Base-by-base conservation (phyloP, 2,888 invertebrate species). In the Noctua janthe region DNA sequence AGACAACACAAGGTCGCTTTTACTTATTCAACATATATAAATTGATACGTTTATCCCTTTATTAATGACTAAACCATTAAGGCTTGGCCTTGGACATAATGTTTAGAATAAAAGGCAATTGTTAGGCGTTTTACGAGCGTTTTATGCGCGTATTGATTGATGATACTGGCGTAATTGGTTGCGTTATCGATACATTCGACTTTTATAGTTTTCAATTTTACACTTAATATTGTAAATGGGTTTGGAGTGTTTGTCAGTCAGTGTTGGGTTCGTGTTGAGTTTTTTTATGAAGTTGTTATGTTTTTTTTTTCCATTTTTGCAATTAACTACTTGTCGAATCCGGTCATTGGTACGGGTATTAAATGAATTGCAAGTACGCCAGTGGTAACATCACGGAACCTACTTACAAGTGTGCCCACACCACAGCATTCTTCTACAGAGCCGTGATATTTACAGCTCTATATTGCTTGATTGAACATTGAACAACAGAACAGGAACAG, bases 171-270 rank as follows among this genome's bases (percentile, higher is more conserved):
- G 70, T 86, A 86, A 84, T 84, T 84, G 84, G 83, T 78, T 73
- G 86, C 78, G 54, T 67, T 82, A 75, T 86, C 43, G 70, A 75
- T 73, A 82, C 70, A 51, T 3, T 49, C 39, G 83, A 78, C 86
- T 75, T 84, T 86, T 82, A 84, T 84, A 84, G 83, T 86, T 78
- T 85, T 82, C 72, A 82, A 75, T 84, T 82, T 78, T 43, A 75
- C 72, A 78, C 78, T 66, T 73, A 73, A 71, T 81, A 67, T 85
- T 56, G 66, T 62, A 35, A 62, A 62, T 62, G 29, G 29, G 29
- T 62, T 62, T 62, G 15, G 17, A 62, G 35, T 62, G 62, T 62
- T 62, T 62, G 62, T 29, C 47, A 54, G 4, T 35, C 43, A 17
- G 1, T 43, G 49, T 51, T 20, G 23, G 15, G 11, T 49, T 23